Evolutionary conservation across 2,888 invertebrate genomes (phyloP).

Genomic region (Cataglyphis livida): DNA sequence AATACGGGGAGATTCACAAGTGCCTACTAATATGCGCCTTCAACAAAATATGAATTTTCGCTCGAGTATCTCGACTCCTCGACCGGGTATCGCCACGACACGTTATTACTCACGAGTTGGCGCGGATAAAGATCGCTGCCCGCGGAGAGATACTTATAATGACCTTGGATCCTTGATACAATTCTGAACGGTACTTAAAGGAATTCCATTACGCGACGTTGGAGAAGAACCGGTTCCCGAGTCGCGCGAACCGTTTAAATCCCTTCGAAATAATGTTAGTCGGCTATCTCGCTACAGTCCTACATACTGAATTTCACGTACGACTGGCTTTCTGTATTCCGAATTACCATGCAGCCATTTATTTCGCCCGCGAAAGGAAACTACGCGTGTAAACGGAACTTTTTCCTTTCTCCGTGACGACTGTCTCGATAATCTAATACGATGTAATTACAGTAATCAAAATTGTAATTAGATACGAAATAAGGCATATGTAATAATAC

Average conservation of each 20-base stretch:
- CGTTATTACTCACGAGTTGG: constrained; percentile 37
- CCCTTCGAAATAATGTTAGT: constrained; percentile 73
- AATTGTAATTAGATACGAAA: not conserved
- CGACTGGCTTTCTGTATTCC: constrained; percentile 24
- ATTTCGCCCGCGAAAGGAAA: constrained; percentile 17
- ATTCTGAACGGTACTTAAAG: constrained; percentile 75
- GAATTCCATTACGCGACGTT: constrained; percentile 69
- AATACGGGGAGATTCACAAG: constrained; percentile 75
- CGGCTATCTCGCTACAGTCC: constrained; percentile 52
- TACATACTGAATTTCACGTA: constrained; percentile 49
- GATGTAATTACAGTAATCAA: constrained; percentile 18
- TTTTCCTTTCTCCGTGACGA: not conserved
- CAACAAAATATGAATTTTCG: constrained; percentile 22
- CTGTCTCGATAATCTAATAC: constrained; percentile 18
- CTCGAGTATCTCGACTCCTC: constrained; percentile 12
- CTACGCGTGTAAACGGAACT: not conserved
- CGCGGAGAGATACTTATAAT: constrained; percentile 56
- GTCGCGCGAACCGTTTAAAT: constrained; percentile 70
- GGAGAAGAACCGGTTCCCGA: constrained; percentile 68
- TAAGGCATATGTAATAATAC: not conserved
- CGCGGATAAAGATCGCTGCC: constrained; percentile 48
- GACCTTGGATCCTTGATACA: constrained; percentile 75
- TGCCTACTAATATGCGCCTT: constrained; percentile 65
- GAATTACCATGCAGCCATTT: constrained; percentile 20
- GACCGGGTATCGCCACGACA: not conserved